Evolutionary conservation across 1,140 invertebrate species (phyloP).

Genomic region (Ridgeia piscesae): DNA sequence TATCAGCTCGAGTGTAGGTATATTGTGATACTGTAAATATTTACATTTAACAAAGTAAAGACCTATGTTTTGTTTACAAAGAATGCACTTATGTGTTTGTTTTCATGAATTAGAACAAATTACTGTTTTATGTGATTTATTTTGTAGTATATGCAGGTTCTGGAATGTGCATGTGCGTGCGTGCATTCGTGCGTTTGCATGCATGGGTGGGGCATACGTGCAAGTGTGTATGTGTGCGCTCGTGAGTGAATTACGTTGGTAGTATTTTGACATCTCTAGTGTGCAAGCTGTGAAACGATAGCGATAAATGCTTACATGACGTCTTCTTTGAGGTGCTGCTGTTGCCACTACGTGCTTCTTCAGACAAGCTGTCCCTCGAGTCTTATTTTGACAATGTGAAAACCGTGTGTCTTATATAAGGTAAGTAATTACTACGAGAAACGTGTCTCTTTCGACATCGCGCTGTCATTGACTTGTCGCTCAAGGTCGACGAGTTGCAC

Average conservation of each 20-base stretch:
- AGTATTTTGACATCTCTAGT: background rate
- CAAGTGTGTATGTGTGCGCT: no score
- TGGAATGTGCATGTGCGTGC: no score
- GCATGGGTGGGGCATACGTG: no score
- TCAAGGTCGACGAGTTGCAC: background rate
- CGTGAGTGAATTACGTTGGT: background rate
- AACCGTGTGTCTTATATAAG: background rate
- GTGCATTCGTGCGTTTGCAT: no score
- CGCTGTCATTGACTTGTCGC: background rate
- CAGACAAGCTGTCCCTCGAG: background rate
- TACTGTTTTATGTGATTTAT: no score
- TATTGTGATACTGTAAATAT: background rate
- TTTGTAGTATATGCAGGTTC: no score
- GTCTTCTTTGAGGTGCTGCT: background rate
- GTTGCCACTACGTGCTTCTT: background rate
- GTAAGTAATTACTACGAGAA: background rate
- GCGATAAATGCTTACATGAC: background rate
- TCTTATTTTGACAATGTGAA: background rate
- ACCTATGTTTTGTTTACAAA: no score
- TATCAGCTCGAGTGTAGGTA: background rate
- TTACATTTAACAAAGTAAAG: no score
- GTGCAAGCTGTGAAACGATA: background rate
- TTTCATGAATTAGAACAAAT: no score
- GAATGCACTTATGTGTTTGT: no score
- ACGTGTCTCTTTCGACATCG: background rate